These are phyloP conservation scores for Clupea harengus DNA, from an alignment of 2,113 vertebrate genomes.

Conservation along the genomic window DNA sequence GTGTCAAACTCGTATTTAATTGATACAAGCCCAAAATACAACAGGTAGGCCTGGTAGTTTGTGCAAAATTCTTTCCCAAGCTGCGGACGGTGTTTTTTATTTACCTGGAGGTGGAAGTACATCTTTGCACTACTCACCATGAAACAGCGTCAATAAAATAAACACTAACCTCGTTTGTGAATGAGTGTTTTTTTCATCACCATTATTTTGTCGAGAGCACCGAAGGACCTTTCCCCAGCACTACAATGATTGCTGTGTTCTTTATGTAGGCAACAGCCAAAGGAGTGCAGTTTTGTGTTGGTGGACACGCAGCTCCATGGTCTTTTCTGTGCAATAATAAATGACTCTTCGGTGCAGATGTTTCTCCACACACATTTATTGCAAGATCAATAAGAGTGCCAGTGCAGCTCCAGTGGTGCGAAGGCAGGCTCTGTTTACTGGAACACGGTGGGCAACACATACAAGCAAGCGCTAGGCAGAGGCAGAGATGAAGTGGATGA, in stretches of 20 bases:
- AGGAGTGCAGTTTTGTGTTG: slow-evolving; percentile 61
- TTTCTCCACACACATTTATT: slow-evolving; percentile 63
- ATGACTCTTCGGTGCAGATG: slow-evolving; percentile 64
- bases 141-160: not conserved
- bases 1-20: not conserved
- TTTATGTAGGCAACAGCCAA: slow-evolving; percentile 17
- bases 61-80: not conserved
- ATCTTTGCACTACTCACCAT: not conserved
- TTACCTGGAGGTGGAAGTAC: not conserved
- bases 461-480: slow-evolving; percentile 44
- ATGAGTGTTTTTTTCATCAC: not conserved
- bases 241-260: not conserved
- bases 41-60: not conserved
- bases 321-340: slow-evolving; percentile 67
- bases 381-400: slow-evolving; percentile 67
- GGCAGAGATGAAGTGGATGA: slow-evolving; percentile 64
- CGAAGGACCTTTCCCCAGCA: not conserved
- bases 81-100: not conserved
- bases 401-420: slow-evolving; percentile 51
- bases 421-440: slow-evolving; percentile 60
- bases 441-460: slow-evolving; percentile 47
- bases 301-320: not conserved
- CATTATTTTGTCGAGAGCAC: not conserved
- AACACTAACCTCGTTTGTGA: not conserved
- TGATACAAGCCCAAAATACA: not conserved